Base-by-base conservation (phyloP, 2,888 invertebrate species). In the Nymphalis c-album region DNA sequence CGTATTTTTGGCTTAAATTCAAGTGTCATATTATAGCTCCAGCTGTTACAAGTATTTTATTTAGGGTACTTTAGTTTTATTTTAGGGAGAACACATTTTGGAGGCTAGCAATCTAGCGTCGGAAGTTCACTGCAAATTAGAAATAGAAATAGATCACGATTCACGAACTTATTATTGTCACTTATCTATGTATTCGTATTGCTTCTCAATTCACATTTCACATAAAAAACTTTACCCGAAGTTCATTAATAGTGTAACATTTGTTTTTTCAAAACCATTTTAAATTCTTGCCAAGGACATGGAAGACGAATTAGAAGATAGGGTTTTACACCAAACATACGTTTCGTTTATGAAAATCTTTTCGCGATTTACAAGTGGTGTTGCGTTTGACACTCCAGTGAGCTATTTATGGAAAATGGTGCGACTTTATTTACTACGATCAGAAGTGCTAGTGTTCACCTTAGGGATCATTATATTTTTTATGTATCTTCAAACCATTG, bases 301-400 rank as follows among this genome's bases (percentile, higher is more conserved):
- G 97, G 97, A 97, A 94, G 97, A 97, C 95, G 97, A 97, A 93
- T 93, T 97, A 82, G 97, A 97, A 92, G 97, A 97, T 81, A 95
- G 95, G 93, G 95, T 97, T 80, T 93, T 97, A 80, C 96, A 97
- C 88, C 97, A 97, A 94, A 96, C 97, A 46, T 96, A 96, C 88
- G 90, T 96, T 75, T 96, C 97, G 75, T 96, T 97, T 86, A 95
- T 96, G 94, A 97, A 96, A 94, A 93, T 97, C 75, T 91, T 97
- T 83, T 97, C 97, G 63, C 95, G 96, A 86, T 95, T 96, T 90
- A 94, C 96, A 75, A 95, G 95, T 91, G 96, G 96, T 86, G 93
- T 96, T 80, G 96, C 96, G 77, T 90, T 96, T 79, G 96, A 96
- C 91, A 94, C 95, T 80, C 95, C 95, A 74, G 90, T 95, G 81